phyloP scores from a whole-genome alignment of 2,113 vertebrate species.

The Noturus placidus region DNA sequence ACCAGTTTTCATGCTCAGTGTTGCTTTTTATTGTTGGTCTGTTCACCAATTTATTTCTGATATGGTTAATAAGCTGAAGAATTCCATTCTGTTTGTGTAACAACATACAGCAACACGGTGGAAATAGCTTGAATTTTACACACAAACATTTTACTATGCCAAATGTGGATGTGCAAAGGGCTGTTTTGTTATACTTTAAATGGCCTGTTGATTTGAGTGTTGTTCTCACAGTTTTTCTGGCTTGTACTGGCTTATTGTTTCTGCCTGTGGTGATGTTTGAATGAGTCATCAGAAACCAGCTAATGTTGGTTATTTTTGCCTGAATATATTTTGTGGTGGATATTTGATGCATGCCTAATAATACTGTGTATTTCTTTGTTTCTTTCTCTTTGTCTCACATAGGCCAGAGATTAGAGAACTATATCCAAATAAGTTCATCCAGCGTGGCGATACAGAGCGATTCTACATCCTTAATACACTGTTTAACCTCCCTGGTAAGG shows the following conservation, averaged over 20 bases:
- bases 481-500: constrained; percentile 93
- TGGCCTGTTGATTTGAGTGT: not conserved
- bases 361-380: constrained; percentile 6
- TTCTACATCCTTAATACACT: constrained; percentile 99
- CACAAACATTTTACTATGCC: not conserved
- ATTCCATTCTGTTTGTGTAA: not conserved
- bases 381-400: constrained; percentile 20
- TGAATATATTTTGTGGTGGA: not conserved
- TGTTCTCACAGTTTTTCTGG: not conserved
- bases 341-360: not conserved
- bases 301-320: not conserved
- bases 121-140: too few relatives aligned
- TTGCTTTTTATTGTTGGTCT: not conserved
- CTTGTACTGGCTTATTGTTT: not conserved
- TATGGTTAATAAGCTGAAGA: not conserved
- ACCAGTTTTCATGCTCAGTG: not conserved
- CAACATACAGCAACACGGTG: not conserved
- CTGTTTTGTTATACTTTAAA: not conserved
- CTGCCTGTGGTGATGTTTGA: not conserved
- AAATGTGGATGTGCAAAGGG: not conserved
- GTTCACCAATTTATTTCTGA: not conserved
- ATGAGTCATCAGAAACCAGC: not conserved
- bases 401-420: constrained; percentile 96
- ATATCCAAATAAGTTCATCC: constrained; percentile 99
- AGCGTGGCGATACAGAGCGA: constrained; percentile 96